Evolutionary conservation across 2,797 vertebrate genomes (phyloP).

Genomic region (Nothura maculosa): DNA sequence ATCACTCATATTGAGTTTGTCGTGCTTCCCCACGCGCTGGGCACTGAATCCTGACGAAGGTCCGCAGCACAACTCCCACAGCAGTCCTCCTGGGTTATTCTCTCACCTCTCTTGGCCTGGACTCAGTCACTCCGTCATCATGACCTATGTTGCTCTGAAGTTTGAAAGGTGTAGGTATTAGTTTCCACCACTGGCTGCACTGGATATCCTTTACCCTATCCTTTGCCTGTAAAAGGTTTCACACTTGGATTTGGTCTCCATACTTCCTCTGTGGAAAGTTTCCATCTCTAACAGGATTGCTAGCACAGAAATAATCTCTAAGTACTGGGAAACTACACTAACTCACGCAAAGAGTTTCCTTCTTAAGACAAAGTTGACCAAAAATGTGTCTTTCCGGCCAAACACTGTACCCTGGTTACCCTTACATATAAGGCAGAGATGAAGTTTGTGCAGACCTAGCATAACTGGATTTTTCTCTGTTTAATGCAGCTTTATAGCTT

Average conservation of each 20-base stretch:
- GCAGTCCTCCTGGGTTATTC: rapidly evolving
- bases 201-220: background rate
- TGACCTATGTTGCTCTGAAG: background rate
- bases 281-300: background rate
- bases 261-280: background rate
- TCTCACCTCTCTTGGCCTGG: background rate
- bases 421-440: background rate
- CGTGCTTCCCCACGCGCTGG: too few relatives aligned
- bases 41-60: too few relatives aligned
- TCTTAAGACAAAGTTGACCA: background rate
- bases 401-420: too few relatives aligned
- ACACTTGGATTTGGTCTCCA: background rate
- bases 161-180: background rate
- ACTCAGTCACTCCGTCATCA: background rate
- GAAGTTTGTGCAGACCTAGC: background rate
- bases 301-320: background rate
- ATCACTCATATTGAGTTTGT: too few relatives aligned
- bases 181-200: background rate
- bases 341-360: background rate
- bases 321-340: background rate
- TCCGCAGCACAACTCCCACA: too few relatives aligned
- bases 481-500: background rate
- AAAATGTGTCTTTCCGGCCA: background rate
- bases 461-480: background rate
- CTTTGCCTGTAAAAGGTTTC: background rate